Base-by-base conservation (phyloP, 2,113 vertebrate genomes). In the Antechinus flavipes region DNA sequence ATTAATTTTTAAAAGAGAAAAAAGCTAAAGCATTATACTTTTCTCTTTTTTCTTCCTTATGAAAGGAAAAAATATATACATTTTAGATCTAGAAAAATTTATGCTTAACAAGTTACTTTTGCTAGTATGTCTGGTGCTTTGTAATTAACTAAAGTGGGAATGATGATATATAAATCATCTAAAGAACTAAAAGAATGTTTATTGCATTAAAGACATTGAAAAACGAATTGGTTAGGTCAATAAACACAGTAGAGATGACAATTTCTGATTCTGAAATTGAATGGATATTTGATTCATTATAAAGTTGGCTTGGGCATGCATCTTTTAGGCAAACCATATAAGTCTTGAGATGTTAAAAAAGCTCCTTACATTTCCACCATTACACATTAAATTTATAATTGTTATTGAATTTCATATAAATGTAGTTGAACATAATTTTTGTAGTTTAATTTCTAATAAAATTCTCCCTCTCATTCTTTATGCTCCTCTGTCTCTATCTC, bases 1-100 rank as follows among this genome's bases (percentile, higher is more conserved):
- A 61, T 93, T 19, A 94, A 14, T 76, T 55, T 89, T 46, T 89
- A 9, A 90, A 95, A 93, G 91, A 90, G 52, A 55, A 92, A 56
- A 0, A 46, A 42, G 42, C n/a, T 27, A 94, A 91, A n/a, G 90
- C 9, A 90, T 54, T 61, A 1, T 90, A 76, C 47, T 89, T 93
- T 58, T 91, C 1, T 90, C 93, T 92, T 35, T 93, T 25, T 61
- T 93, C 22, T 92, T 92, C 68, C 2, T 61, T 16, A 16, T n/a
- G 30, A 47, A 55, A 47, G 50, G 19, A 54, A 53, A 94, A 93
- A 68, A 55, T 92, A n/a, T 8, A 92, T 93, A 5, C 4, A 93
- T n/a, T 96, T 94, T 95, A 95, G 92, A n/a, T 10, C 3, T 68
- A 24, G 89, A 97, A 54, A 27, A 12, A 54, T 1, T 50, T 25